Evolutionary conservation across 2,888 invertebrate genomes (phyloP).

Genomic region (Zaprionus lineosus): DNA sequence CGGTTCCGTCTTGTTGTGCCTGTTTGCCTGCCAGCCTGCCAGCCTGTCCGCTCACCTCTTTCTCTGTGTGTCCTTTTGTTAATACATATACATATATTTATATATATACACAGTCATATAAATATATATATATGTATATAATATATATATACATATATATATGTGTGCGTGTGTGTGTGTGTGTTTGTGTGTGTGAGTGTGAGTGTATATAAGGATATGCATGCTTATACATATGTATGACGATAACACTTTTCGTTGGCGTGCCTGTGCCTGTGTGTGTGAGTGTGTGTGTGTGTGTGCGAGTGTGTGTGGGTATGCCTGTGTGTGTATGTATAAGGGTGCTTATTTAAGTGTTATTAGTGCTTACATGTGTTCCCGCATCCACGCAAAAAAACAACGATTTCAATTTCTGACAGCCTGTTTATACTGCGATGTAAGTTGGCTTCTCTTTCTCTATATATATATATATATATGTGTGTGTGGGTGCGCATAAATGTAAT

Average conservation of each 20-base stretch:
- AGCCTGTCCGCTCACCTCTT: not conserved
- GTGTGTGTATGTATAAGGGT: conserved; percentile 29
- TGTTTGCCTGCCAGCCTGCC: not conserved
- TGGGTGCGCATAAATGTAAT: conserved; percentile 58
- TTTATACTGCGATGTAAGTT: conserved; percentile 15
- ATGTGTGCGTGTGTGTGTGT: too few relatives aligned
- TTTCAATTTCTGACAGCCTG: conserved; percentile 67
- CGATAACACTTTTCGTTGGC: too few relatives aligned
- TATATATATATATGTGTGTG: conserved; percentile 20
- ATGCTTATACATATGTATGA: too few relatives aligned
- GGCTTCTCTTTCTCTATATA: conserved; percentile 7
- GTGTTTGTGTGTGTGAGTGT: too few relatives aligned
- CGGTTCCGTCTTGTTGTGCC: conserved; percentile 3
- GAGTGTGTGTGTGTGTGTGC: too few relatives aligned
- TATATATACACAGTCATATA: too few relatives aligned
- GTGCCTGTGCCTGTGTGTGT: too few relatives aligned
- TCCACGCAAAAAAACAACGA: conserved; percentile 58
- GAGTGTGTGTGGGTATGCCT: conserved; percentile 8
- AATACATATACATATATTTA: too few relatives aligned
- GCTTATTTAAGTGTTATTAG: conserved; percentile 74
- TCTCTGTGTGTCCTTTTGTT: conserved; percentile 3
- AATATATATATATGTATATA: too few relatives aligned
- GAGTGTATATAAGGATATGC: too few relatives aligned
- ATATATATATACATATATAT: too few relatives aligned
- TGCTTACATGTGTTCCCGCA: conserved; percentile 70